Percentiles rank a stretch among this genome's conserved stretches.
phyloP scores from a whole-genome alignment of 2,888 invertebrate genomes.

The Aleiodes leptofemur region DNA sequence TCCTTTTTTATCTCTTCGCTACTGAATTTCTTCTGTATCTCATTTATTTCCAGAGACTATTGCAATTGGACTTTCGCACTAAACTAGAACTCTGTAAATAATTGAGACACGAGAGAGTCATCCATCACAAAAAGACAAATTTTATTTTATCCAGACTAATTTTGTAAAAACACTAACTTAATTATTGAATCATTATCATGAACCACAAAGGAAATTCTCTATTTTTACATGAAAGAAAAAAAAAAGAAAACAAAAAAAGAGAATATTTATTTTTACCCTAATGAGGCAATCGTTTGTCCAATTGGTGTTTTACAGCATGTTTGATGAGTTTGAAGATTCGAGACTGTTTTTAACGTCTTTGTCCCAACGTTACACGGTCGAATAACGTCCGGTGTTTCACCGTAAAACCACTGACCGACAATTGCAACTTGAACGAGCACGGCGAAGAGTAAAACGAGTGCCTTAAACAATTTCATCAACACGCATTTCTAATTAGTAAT shows the following conservation, averaged over 20 bases:
- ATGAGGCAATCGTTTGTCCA: constrained; percentile 71
- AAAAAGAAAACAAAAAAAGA: not conserved
- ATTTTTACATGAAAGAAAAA: constrained; percentile 29
- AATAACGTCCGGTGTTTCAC: constrained; percentile 81
- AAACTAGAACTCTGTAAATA: too few relatives aligned
- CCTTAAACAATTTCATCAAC: constrained; percentile 58
- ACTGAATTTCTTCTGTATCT: not conserved
- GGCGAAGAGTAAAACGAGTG: constrained; percentile 90
- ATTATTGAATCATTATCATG: not conserved
- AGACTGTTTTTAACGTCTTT: constrained; percentile 48
- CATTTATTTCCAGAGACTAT: not conserved
- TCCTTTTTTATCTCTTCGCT: not conserved
- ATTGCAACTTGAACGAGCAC: constrained; percentile 93
- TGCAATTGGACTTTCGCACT: not conserved
- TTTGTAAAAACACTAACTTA: not conserved
- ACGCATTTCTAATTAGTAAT: constrained; percentile 2
- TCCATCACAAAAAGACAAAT: not conserved
- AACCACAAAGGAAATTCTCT: not conserved
- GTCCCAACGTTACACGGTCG: constrained; percentile 60
- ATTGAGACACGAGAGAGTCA: too few relatives aligned
- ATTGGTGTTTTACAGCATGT: constrained; percentile 70
- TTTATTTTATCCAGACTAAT: not conserved
- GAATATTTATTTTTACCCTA: constrained; percentile 64
- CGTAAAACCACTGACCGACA: constrained; percentile 89
- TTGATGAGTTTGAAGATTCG: constrained; percentile 42